Conservation (phyloP, 2,888 invertebrate species). For the Eudasyphora cyanicolor region DNA sequence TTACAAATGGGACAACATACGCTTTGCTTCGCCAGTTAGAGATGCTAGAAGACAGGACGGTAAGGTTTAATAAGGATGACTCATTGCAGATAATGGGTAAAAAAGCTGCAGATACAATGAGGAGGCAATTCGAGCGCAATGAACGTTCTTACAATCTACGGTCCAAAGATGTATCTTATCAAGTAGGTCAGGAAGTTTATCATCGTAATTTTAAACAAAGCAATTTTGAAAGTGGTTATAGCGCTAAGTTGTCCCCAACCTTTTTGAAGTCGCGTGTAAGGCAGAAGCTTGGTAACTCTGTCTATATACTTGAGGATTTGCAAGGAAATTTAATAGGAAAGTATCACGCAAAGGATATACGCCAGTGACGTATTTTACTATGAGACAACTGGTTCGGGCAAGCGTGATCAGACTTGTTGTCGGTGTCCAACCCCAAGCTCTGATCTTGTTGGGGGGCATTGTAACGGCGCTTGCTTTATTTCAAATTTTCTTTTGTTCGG, state of each 20-base stretch:
- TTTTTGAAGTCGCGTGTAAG: conserved; percentile 4
- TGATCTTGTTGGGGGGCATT: neutral
- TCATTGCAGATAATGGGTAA: conserved; percentile 3
- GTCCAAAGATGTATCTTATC: neutral
- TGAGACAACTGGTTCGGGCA: too few relatives aligned
- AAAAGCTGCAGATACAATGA: neutral
- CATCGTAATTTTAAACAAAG: conserved; percentile 19
- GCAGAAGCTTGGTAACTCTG: neutral
- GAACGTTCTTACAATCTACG: conserved; percentile 13
- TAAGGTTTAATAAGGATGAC: conserved; percentile 10
- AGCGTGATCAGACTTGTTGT: neutral
- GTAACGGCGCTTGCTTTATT: too few relatives aligned
- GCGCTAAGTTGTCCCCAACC: neutral
- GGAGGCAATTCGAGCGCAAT: conserved; percentile 12
- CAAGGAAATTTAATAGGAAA: neutral
- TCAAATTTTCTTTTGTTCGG: too few relatives aligned
- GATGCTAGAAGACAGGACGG: neutral
- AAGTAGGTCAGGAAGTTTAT: conserved; percentile 18
- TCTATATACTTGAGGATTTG: conserved; percentile 23
- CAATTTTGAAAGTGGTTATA: conserved; percentile 8
- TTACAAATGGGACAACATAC: neutral
- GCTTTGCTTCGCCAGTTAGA: neutral
- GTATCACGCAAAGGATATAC: conserved; percentile 28
- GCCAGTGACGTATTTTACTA: neutral
- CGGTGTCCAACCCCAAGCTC: neutral